These are phyloP conservation scores for Pollenia griseotomentosa DNA, from an alignment of 2,888 invertebrate species.

Conservation along the genomic window DNA sequence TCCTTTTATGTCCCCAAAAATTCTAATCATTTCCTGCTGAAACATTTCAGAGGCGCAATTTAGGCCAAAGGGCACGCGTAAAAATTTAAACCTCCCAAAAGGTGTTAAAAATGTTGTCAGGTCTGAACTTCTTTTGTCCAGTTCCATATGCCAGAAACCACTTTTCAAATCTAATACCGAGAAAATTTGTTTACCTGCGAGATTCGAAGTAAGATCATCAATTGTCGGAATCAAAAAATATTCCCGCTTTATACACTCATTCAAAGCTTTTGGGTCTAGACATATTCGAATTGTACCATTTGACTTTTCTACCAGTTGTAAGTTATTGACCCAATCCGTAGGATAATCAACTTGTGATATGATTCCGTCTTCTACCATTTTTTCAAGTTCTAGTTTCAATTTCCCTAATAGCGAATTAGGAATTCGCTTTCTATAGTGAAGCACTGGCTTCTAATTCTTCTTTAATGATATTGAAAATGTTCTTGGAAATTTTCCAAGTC, in stretches of 20 bases:
- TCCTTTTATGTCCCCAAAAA: too few species aligned
- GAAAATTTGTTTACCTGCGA: slow-evolving; percentile 2
- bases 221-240: background rate
- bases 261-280: background rate
- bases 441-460: slow-evolving; percentile 69
- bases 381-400: slow-evolving; percentile 68
- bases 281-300: slow-evolving; percentile 66
- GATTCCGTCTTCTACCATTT: slow-evolving; percentile 65
- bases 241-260: background rate
- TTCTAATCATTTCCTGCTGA: too few species aligned
- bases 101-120: background rate
- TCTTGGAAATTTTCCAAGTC: slow-evolving; percentile 70
- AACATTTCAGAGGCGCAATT: too few species aligned
- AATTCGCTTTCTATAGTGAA: slow-evolving; percentile 74
- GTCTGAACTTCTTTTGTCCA: background rate
- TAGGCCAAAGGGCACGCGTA: too few species aligned
- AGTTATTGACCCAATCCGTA: slow-evolving; percentile 75
- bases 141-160: background rate
- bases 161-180: too few species aligned
- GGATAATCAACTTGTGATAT: slow-evolving; percentile 74
- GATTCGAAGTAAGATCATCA: background rate
- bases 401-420: slow-evolving; percentile 64
- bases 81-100: too few species aligned
- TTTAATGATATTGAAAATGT: slow-evolving; percentile 61
- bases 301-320: slow-evolving; percentile 70